Evolutionary conservation across 2,888 invertebrate species (phyloP).

Genomic region (Epinotia ramella): DNA sequence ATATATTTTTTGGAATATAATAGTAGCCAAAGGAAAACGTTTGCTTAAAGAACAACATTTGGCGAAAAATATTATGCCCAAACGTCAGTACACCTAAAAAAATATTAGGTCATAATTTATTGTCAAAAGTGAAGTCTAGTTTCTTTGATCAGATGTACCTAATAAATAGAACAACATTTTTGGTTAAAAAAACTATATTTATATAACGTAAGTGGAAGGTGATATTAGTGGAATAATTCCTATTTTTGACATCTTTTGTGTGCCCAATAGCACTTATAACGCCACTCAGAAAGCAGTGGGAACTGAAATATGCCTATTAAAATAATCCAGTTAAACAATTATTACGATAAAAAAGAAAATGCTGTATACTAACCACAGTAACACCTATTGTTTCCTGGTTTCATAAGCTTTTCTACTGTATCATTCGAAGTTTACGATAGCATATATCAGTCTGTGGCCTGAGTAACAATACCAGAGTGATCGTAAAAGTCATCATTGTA

Average conservation of each 20-base stretch:
- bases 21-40: too few species aligned
- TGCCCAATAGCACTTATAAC: neutral
- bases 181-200: too few species aligned
- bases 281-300: neutral
- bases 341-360: neutral
- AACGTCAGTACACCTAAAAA: too few species aligned
- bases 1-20: too few species aligned
- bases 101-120: too few species aligned
- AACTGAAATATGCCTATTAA: neutral
- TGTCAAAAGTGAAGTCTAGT: too few species aligned
- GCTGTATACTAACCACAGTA: neutral
- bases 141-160: too few species aligned
- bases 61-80: too few species aligned
- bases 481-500: conserved; percentile 30
- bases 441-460: conserved; percentile 4
- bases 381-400: neutral
- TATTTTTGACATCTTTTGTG: neutral
- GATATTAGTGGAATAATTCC: too few species aligned
- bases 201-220: too few species aligned
- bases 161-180: too few species aligned
- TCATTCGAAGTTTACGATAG: conserved; percentile 6
- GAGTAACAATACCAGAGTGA: conserved; percentile 11
- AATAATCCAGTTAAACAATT: neutral
- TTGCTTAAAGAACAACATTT: too few species aligned
- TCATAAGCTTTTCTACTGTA: neutral